Percentiles rank a stretch among this genome's conserved stretches.
Conservation (phyloP, 2,797 vertebrate species). For the Malacoraja senta region DNA sequence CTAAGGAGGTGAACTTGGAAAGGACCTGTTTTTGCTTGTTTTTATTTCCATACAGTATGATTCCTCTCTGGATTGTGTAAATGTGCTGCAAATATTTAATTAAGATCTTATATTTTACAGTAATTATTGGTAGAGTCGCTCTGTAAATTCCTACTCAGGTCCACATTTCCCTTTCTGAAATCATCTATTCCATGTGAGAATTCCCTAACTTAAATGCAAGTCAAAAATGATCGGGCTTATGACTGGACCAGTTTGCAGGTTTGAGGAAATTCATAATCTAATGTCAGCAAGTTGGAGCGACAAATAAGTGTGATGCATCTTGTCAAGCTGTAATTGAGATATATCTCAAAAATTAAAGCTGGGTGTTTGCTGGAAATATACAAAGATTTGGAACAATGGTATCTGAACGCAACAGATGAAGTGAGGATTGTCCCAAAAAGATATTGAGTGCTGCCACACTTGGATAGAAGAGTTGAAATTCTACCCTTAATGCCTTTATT, state of each 20-base stretch:
- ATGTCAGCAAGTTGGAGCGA: not conserved
- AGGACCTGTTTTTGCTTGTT: not conserved
- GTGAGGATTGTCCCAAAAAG: not conserved
- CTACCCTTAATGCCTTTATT: not conserved
- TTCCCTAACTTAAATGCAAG: not conserved
- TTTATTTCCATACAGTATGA: no score
- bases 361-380: not conserved
- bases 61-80: not conserved
- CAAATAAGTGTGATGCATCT: not conserved
- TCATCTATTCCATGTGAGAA: not conserved
- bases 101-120: no score
- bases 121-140: no score
- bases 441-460: not conserved
- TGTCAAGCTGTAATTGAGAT: not conserved
- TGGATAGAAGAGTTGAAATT: not conserved
- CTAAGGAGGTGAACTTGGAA: no score
- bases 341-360: not conserved
- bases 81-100: not conserved
- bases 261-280: not conserved
- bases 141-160: no score
- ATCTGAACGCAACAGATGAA: not conserved
- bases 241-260: not conserved
- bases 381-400: not conserved
- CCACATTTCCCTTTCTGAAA: not conserved
- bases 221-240: not conserved